Percentiles rank a stretch among this genome's conserved stretches.
Conservation (phyloP, 1,140 invertebrate genomes). For the Leptopilina clavipes region DNA sequence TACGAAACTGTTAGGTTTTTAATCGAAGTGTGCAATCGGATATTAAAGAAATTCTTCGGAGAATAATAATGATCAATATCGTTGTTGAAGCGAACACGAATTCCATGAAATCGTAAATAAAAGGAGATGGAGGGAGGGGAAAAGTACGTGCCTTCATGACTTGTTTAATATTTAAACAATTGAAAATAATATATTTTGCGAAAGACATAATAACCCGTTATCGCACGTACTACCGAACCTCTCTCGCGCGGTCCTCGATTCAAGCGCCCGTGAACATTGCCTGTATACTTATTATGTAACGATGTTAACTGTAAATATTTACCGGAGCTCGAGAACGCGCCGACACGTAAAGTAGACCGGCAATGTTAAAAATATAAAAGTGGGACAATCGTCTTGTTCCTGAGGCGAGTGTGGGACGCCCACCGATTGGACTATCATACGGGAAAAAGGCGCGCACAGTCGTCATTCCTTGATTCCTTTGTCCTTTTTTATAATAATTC, state of each 20-base stretch:
- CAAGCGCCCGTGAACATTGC: constrained; percentile 47
- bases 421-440: neutral
- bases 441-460: neutral
- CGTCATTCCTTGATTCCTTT: constrained; percentile 5
- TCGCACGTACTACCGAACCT: constrained; percentile 44
- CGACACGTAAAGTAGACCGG: constrained; percentile 56
- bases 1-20: too few relatives aligned
- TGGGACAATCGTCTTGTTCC: constrained; percentile 33
- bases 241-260: constrained; percentile 31
- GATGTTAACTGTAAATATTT: constrained; percentile 70
- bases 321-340: constrained; percentile 53
- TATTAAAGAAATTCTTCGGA: neutral
- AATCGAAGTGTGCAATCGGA: neutral
- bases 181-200: constrained; percentile 18
- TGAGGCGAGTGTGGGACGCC: constrained; percentile 5
- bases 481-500: constrained; percentile 4
- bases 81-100: neutral
- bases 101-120: neutral
- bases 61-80: too few relatives aligned
- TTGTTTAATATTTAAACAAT: constrained; percentile 27
- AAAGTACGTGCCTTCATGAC: neutral
- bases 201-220: constrained; percentile 47
- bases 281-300: constrained; percentile 64
- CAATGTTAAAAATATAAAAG: constrained; percentile 31
- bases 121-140: too few relatives aligned